Conservation (phyloP, 1,140 invertebrate genomes). For the Trichomalopsis sarcophagae region DNA sequence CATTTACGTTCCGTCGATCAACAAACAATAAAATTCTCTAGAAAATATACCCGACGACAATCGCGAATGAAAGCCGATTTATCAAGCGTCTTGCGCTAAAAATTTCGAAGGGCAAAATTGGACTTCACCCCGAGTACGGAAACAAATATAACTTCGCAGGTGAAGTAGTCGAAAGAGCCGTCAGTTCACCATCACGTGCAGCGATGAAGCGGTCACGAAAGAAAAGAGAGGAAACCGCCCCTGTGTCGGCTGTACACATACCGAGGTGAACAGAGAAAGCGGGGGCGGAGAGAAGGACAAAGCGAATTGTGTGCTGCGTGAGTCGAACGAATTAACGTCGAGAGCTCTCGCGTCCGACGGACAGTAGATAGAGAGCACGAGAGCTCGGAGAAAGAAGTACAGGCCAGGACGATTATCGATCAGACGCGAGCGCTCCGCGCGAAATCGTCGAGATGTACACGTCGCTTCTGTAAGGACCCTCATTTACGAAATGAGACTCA, state of each 20-base stretch:
- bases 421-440: neutral
- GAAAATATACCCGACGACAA: too few species aligned
- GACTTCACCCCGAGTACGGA: neutral
- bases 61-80: neutral
- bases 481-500: constrained; percentile 5
- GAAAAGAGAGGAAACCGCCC: neutral
- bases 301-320: neutral
- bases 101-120: neutral
- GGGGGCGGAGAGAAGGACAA: neutral
- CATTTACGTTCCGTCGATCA: neutral
- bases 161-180: neutral
- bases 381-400: neutral
- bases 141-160: neutral
- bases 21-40: neutral
- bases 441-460: neutral
- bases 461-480: neutral
- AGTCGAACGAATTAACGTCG: constrained; percentile 10
- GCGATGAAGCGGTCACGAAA: constrained; percentile 16
- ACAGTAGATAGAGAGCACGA: neutral
- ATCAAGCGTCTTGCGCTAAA: neutral
- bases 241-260: neutral
- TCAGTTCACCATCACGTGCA: neutral
- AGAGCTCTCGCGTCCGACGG: neutral
- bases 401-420: neutral
- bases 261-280: neutral